Percentiles rank a stretch among this genome's conserved stretches.
These are phyloP conservation scores for Pedionomus torquatus DNA, from an alignment of 2,113 vertebrate species.

Conservation along the genomic window DNA sequence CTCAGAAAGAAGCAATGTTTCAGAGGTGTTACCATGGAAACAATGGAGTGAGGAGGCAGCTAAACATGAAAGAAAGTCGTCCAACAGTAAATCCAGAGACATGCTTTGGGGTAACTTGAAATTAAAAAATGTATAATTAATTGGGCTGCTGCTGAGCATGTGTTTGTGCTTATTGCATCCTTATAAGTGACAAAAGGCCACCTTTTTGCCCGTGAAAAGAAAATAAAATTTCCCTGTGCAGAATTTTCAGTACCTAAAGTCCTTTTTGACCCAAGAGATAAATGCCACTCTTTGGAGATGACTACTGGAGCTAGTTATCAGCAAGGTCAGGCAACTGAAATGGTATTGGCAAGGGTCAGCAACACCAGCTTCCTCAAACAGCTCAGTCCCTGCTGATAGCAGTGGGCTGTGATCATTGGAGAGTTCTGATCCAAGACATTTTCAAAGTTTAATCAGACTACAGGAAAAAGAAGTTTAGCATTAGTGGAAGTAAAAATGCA, in stretches of 20 bases:
- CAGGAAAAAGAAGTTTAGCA: neutral
- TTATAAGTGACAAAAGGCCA: neutral
- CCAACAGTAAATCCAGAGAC: constrained; percentile 65
- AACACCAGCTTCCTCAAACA: neutral
- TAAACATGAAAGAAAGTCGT: constrained; percentile 69
- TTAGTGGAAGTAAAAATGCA: constrained; percentile 1
- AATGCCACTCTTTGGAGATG: neutral
- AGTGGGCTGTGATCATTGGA: neutral
- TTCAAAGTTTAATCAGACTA: constrained; percentile 4
- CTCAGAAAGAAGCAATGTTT: constrained; percentile 74
- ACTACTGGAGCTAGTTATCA: neutral
- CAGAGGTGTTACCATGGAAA: constrained; percentile 78
- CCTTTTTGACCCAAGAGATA: neutral
- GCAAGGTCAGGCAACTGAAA: neutral
- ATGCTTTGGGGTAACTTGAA: constrained; percentile 47
- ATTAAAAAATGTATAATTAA: constrained; percentile 45
- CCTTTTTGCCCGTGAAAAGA: neutral
- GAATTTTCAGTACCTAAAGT: neutral
- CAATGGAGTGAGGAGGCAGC: constrained; percentile 69
- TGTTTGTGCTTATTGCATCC: neutral
- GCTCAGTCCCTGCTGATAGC: neutral
- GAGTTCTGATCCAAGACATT: neutral
- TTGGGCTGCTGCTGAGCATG: constrained; percentile 5
- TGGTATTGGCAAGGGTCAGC: neutral
- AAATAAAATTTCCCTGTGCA: neutral